These are phyloP conservation scores for Neosilurus mollespiculum DNA, from an alignment of 2,797 vertebrate species.

Conservation along the genomic window DNA sequence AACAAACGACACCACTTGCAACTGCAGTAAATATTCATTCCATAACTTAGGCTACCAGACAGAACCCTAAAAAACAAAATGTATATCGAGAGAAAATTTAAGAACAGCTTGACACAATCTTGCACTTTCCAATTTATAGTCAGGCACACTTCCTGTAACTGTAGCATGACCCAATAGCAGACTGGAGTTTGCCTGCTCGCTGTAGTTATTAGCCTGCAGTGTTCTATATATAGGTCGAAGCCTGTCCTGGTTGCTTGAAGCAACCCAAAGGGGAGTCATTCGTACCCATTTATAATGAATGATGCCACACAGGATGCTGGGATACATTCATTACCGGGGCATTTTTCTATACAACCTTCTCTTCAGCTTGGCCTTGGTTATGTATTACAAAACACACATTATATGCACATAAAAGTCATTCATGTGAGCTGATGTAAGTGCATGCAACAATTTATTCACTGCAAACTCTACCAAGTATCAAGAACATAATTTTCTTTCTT, in stretches of 20 bases:
- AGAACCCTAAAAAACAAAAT: not conserved
- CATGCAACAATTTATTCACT: constrained; percentile 22
- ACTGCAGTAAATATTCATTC: constrained; percentile 2
- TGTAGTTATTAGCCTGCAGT: constrained; percentile 41
- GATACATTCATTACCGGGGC: constrained; percentile 60
- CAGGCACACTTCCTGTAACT: constrained; percentile 14
- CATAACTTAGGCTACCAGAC: not conserved
- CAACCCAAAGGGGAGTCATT: constrained; percentile 57
- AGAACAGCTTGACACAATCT: not conserved
- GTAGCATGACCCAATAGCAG: constrained; percentile 35
- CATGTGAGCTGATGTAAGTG: constrained; percentile 43
- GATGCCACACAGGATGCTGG: constrained; percentile 66
- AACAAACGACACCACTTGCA: constrained; percentile 67
- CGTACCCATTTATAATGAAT: constrained; percentile 69
- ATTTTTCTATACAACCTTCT: constrained; percentile 42
- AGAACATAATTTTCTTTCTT: not conserved
- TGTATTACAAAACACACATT: constrained; percentile 49
- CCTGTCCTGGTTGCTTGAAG: constrained; percentile 60
- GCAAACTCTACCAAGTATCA: not conserved
- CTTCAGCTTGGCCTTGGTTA: constrained; percentile 46
- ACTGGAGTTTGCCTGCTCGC: constrained; percentile 3
- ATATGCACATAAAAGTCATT: constrained; percentile 1
- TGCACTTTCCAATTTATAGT: not conserved
- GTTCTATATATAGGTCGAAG: constrained; percentile 53
- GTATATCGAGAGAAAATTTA: not conserved